Base-by-base conservation (phyloP, 2,797 vertebrate species). In the Macropodus opercularis region DNA sequence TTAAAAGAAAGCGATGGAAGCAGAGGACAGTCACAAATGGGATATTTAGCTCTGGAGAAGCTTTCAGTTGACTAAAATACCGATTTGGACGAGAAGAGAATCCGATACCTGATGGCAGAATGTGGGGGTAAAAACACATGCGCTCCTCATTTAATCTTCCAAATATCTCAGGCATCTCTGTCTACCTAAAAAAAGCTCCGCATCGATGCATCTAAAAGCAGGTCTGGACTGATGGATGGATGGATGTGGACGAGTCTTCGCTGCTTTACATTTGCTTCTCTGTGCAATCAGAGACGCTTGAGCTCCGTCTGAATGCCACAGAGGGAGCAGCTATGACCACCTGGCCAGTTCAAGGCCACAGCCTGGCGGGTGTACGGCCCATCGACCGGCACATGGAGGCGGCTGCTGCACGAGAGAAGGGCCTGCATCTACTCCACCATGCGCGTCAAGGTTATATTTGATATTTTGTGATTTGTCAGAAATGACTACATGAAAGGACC, bases 271-370 rank as follows among this genome's bases (percentile, higher is more conserved):
- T 62, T 43, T 19, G 6, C 44, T 41, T 24, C 46, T 62, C 9
- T 4, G 22, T 63, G 73, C 72, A 77, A 75, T 61, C 59, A 43
- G 55, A 78, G 71, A 70, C 51, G 58, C 5, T 63, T 18, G 63
- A 77, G 79, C 57, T 47, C 29, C 38, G 63, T 57, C 21, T 72
- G 70, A 56, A 54, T 29, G 61, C 69, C 80, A 14, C 60, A 69
- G 77, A 64, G 58, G 68, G 61, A 76, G 56, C 75, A 67, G 72
- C 78, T 61, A 43, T 10, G n/a, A 74, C 80, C 86, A 88, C 85
- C 86, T 88, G 89, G 84, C 71, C 79, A 66, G 79, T 85, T 81
- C 83, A 84, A 79, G 72, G 79, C 54, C 62, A 38, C 55, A 39
- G 50, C 69, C 44, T 31, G 35, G 31, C 23, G 56, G n/a, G 48